Evolutionary conservation across 1,140 invertebrate species (phyloP).

Genomic region (Heliconius nattereri): DNA sequence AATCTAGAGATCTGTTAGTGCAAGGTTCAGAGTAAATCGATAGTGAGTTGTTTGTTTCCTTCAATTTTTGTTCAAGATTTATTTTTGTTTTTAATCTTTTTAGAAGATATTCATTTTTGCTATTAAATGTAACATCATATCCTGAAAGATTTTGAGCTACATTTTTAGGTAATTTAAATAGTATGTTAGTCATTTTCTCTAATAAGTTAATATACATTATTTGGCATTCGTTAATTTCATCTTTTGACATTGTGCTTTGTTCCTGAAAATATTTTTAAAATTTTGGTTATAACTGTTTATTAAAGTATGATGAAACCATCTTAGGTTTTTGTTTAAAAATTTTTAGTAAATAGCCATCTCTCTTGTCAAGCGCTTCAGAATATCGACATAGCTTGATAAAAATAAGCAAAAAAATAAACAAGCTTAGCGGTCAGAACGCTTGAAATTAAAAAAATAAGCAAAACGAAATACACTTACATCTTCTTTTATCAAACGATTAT

Average conservation of each 20-base stretch:
- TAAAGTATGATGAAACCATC: neutral
- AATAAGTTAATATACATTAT: conserved; percentile 50
- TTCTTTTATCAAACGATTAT: neutral
- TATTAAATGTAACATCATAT: conserved; percentile 63
- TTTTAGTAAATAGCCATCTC: too few relatives aligned
- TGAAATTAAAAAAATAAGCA: neutral
- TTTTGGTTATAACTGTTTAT: neutral
- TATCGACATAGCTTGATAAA: too few relatives aligned
- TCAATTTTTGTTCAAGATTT: conserved; percentile 33
- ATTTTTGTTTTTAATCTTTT: conserved; percentile 59
- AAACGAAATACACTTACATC: neutral
- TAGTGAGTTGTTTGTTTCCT: conserved; percentile 19
- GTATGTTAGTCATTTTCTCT: conserved; percentile 72
- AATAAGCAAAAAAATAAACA: too few relatives aligned
- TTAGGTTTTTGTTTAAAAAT: too few relatives aligned
- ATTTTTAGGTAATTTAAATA: conserved; percentile 72
- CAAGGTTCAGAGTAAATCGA: neutral
- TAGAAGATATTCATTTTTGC: conserved; percentile 64
- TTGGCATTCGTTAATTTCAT: neutral
- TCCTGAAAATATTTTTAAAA: neutral
- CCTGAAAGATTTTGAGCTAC: conserved; percentile 73
- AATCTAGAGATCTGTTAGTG: neutral
- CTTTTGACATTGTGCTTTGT: neutral
- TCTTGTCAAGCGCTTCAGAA: too few relatives aligned
- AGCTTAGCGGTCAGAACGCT: too few relatives aligned